Conservation (phyloP, 2,797 vertebrate species). For the Enteromius afrohamiltoni region DNA sequence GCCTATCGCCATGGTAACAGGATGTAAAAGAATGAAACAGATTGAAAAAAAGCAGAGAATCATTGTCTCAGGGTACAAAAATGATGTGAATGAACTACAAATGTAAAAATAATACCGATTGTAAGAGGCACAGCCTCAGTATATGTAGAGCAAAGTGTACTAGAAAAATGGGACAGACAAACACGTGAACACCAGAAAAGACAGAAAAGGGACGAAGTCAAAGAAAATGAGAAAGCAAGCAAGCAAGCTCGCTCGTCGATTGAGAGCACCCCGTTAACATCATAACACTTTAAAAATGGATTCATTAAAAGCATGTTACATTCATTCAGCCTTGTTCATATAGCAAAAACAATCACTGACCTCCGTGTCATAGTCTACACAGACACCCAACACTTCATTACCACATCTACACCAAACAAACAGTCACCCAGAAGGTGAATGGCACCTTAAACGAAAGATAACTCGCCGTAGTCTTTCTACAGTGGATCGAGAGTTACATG, state of each 20-base stretch:
- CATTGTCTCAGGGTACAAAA: slow-evolving; percentile 28
- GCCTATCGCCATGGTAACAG: slow-evolving; percentile 56
- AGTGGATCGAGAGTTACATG: slow-evolving; percentile 16
- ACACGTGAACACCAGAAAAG: slow-evolving; percentile 20
- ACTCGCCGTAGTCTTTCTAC: slow-evolving; percentile 12
- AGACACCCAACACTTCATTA: slow-evolving; percentile 44
- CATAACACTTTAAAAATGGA: slow-evolving; percentile 39
- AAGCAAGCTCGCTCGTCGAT: slow-evolving; percentile 34
- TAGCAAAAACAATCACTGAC: slow-evolving; percentile 46
- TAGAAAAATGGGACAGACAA: slow-evolving; percentile 34
- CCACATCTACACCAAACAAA: slow-evolving; percentile 53
- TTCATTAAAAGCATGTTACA: slow-evolving; percentile 45
- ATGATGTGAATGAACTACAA: slow-evolving; percentile 30
- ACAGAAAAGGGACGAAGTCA: slow-evolving; percentile 39
- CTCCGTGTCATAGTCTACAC: slow-evolving; percentile 35
- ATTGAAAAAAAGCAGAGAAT: background rate
- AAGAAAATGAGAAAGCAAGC: slow-evolving; percentile 22
- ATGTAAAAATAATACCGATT: slow-evolving; percentile 15
- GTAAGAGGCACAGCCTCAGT: slow-evolving; percentile 41
- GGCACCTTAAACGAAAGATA: slow-evolving; percentile 31
- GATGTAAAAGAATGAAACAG: slow-evolving; percentile 22
- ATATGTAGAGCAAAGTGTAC: slow-evolving; percentile 18
- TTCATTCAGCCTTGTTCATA: slow-evolving; percentile 51
- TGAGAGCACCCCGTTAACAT: slow-evolving; percentile 40
- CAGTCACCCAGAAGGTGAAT: slow-evolving; percentile 40